These are phyloP conservation scores for Pipistrellus pipistrellus DNA, from an alignment of 2,797 vertebrate species.

Conservation along the genomic window DNA sequence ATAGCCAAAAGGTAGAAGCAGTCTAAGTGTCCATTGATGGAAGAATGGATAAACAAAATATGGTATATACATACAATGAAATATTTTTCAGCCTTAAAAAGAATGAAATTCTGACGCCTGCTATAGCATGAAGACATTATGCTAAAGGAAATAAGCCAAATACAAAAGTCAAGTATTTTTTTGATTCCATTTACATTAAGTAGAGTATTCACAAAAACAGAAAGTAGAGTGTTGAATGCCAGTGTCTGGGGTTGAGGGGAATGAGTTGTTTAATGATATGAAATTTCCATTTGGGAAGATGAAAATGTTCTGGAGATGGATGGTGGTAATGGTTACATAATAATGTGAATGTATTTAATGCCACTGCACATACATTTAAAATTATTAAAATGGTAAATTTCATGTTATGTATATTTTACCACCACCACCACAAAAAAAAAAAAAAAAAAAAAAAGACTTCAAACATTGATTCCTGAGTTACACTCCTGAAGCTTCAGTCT, in stretches of 20 bases:
- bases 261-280: background rate
- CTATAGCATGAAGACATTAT: background rate
- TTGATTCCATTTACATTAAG: background rate
- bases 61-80: background rate
- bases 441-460: background rate
- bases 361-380: background rate
- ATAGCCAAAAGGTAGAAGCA: background rate
- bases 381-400: background rate
- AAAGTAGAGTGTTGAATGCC: background rate
- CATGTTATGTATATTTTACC: background rate
- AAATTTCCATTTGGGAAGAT: background rate
- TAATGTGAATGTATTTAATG: background rate
- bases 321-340: background rate
- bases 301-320: background rate
- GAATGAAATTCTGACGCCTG: conserved; percentile 1
- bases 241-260: background rate
- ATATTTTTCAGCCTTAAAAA: background rate
- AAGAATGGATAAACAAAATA: background rate
- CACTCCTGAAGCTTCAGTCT: background rate
- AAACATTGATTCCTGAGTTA: background rate
- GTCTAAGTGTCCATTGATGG: background rate
- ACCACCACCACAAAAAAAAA: background rate
- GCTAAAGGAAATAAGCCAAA: background rate
- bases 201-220: background rate
- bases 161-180: background rate